Percentiles rank a stretch among this genome's conserved stretches.
Conservation (phyloP, 2,113 vertebrate species). For the Alligator sinensis region DNA sequence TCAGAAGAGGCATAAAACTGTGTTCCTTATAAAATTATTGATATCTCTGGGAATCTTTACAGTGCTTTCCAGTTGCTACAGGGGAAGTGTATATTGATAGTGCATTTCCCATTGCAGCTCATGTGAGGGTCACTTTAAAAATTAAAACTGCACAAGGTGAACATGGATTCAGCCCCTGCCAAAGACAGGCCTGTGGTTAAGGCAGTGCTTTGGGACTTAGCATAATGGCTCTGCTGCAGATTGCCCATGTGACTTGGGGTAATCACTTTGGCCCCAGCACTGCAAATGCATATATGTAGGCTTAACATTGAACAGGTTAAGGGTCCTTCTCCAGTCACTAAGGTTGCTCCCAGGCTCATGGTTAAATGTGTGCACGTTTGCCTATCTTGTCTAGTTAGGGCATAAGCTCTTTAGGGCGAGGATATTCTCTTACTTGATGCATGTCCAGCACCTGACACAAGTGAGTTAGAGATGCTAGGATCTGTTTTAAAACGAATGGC, state of each 20-base stretch:
- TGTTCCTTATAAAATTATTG: constrained; percentile 45
- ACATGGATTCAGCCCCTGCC: accelerated
- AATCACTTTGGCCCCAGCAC: background rate
- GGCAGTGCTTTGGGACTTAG: background rate
- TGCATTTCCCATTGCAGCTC: background rate
- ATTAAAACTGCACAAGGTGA: background rate
- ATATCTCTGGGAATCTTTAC: constrained; percentile 43
- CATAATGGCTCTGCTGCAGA: background rate
- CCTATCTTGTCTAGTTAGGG: background rate
- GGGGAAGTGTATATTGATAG: constrained; percentile 1
- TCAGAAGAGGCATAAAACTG: constrained; percentile 66
- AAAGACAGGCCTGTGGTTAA: background rate
- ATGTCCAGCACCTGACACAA: background rate
- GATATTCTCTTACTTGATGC: background rate
- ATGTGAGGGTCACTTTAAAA: background rate
- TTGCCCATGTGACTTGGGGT: accelerated
- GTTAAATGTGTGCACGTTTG: background rate
- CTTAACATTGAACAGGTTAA: background rate
- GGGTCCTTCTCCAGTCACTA: background rate
- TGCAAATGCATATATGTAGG: background rate
- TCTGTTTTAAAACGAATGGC: background rate
- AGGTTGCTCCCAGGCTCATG: background rate
- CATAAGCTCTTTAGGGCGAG: background rate
- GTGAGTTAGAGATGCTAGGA: background rate
- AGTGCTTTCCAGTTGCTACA: constrained; percentile 36